Base-by-base conservation (phyloP, 2,797 vertebrate genomes). In the Mionectes olivaceus region DNA sequence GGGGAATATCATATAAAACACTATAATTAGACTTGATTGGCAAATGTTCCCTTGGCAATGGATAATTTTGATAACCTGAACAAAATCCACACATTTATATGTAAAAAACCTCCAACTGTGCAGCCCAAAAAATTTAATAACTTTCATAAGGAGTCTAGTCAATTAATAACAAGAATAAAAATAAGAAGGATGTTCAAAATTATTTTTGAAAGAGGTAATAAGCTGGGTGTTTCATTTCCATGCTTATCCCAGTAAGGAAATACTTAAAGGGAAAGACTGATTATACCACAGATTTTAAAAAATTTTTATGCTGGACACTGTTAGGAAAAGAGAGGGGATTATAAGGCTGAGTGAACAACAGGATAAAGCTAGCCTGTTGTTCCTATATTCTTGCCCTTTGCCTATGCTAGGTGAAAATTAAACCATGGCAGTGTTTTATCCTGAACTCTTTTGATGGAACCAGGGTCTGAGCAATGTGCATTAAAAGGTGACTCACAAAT, bases 1-100 rank as follows among this genome's bases (percentile, higher is more conserved):
- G 32, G 43, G 74, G 56, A 82, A 90, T 69, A 94, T n/a, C 32
- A 67, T 39, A 25, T 52, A 65, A 93, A 95, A 82, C 79, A 50
- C 41, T 41, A 23, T 83, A 71, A 94, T 86, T 86, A 75, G 65
- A 61, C 13, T 32, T 93, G 61, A 77, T 2, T 47, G 50, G 46
- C 25, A 94, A 86, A 75, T n/a, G 13, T 83, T 93, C 59, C 52
- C 16, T 59, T 44, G 63, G 70, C 33, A 89, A 28, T 17, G 10
- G 33, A 11, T 33, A 64, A 64, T 87, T 79, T 75, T 81, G 46
- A 28, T 70, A 78, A 50, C 21, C 39, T 47, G 53, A 77, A 74
- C 7, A 74, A 92, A 89, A 3, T 13, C 6, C 33, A 64, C 49
- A 55, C 7, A 5, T 68, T 68, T 71, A 43, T 57, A 89, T 89